phyloP scores from a whole-genome alignment of 2,113 vertebrate genomes.

The Muscicapa adusta region DNA sequence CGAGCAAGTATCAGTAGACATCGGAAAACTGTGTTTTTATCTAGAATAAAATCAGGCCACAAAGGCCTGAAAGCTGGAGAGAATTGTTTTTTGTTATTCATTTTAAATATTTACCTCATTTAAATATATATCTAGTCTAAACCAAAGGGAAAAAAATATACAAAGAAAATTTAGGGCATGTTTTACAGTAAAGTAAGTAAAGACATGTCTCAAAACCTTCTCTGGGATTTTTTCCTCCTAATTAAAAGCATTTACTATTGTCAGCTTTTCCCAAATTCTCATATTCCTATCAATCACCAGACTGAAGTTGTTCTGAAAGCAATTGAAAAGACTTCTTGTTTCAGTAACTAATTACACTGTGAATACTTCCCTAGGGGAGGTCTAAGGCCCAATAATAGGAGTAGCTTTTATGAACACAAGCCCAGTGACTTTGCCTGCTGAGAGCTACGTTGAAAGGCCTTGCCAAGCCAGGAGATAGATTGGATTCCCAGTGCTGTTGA shows the following conservation, averaged over 20 bases:
- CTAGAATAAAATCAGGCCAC: not conserved
- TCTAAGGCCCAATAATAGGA: not conserved
- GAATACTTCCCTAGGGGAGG: not conserved
- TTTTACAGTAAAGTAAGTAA: not conserved
- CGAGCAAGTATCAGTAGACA: not conserved
- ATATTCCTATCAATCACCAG: not conserved
- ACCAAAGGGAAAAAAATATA: not conserved
- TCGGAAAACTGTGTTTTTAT: not conserved
- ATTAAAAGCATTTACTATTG: not conserved
- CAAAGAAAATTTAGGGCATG: not conserved
- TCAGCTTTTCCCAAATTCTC: not conserved
- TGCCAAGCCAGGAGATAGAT: slow-evolving; percentile 39
- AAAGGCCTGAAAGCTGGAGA: not conserved
- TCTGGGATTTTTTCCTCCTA: accelerated
- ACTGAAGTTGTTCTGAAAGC: not conserved
- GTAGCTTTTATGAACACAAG: not conserved
- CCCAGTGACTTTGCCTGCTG: not conserved
- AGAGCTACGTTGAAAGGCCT: slow-evolving; percentile 7
- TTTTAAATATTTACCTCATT: not conserved
- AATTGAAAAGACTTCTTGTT: not conserved
- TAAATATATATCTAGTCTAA: not conserved
- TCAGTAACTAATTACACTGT: not conserved
- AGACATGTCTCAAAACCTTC: not conserved
- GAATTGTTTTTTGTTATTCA: not conserved
- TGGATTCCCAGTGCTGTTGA: slow-evolving; percentile 24